phyloP scores from a whole-genome alignment of 2,113 vertebrate genomes.

The Gila orcuttii region DNA sequence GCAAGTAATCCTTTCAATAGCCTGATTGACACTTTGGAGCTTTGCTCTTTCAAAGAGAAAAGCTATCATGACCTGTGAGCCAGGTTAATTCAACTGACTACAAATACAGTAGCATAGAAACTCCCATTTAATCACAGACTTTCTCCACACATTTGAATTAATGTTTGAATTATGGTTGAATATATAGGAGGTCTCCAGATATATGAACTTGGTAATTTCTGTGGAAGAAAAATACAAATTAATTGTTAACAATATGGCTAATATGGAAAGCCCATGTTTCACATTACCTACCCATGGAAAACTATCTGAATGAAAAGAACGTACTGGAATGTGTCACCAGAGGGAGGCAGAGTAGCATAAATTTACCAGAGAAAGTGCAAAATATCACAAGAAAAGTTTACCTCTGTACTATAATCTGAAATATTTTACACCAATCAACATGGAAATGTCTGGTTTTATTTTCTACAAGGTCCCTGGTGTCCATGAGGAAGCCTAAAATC shows the following conservation, averaged over 20 bases:
- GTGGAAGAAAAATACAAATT: background rate
- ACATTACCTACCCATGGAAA: background rate
- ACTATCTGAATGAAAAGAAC: slow-evolving; percentile 8
- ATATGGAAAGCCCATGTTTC: background rate
- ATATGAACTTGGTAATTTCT: background rate
- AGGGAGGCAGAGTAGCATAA: slow-evolving; percentile 46
- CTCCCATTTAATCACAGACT: background rate
- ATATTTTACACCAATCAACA: background rate
- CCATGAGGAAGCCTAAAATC: background rate
- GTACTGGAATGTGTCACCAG: slow-evolving; percentile 38
- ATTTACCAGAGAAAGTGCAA: background rate
- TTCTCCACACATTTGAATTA: background rate
- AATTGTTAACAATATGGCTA: background rate
- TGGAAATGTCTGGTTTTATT: background rate
- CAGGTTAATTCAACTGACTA: slow-evolving; percentile 46
- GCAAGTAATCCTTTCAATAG: slow-evolving; percentile 23
- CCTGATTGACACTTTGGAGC: slow-evolving; percentile 46
- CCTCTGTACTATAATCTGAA: background rate
- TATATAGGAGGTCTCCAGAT: background rate
- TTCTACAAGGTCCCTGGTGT: background rate
- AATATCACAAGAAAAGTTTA: background rate
- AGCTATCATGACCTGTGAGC: slow-evolving; percentile 34
- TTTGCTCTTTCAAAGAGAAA: slow-evolving; percentile 48
- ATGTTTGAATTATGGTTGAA: background rate
- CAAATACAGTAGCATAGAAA: slow-evolving; percentile 20